Conservation (phyloP, 2,888 invertebrate genomes). For the Anticlea derivata region DNA sequence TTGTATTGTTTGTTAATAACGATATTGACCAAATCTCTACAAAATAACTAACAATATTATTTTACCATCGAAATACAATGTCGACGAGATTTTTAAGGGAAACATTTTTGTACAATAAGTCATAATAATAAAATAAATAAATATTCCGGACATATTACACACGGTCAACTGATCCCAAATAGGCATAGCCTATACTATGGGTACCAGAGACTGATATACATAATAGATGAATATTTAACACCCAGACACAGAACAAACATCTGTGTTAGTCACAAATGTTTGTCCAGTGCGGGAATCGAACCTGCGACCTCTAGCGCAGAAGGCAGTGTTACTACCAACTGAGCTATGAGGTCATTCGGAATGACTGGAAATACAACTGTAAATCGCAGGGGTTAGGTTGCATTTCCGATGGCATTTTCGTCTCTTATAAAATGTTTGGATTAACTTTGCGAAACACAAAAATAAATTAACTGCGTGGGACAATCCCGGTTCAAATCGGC, state of each 20-base stretch:
- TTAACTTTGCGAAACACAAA: conserved; percentile 33
- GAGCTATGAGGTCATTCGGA: too few species aligned
- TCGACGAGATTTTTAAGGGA: conserved; percentile 14
- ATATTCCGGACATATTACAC: too few species aligned
- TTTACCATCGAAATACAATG: conserved; percentile 12
- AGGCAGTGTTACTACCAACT: conserved; percentile 7
- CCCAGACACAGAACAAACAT: too few species aligned
- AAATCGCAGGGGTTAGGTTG: conserved; percentile 4
- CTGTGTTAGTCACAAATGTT: too few species aligned
- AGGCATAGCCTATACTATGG: too few species aligned
- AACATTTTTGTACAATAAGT: too few species aligned
- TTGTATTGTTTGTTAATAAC: conserved; percentile 1
- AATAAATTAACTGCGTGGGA: conserved; percentile 31
- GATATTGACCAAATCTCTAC: neutral
- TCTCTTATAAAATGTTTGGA: conserved; percentile 29
- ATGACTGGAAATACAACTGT: conserved; percentile 9
- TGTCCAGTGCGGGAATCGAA: too few species aligned
- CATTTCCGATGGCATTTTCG: conserved; percentile 16
- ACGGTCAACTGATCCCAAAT: too few species aligned
- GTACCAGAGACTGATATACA: too few species aligned
- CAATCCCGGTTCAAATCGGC: conserved; percentile 34
- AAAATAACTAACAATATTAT: conserved; percentile 10
- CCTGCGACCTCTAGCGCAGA: too few species aligned
- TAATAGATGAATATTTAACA: too few species aligned
- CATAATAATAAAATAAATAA: too few species aligned